Conservation (phyloP, 1,140 invertebrate species). For the Zaprionus ghesquierei region DNA sequence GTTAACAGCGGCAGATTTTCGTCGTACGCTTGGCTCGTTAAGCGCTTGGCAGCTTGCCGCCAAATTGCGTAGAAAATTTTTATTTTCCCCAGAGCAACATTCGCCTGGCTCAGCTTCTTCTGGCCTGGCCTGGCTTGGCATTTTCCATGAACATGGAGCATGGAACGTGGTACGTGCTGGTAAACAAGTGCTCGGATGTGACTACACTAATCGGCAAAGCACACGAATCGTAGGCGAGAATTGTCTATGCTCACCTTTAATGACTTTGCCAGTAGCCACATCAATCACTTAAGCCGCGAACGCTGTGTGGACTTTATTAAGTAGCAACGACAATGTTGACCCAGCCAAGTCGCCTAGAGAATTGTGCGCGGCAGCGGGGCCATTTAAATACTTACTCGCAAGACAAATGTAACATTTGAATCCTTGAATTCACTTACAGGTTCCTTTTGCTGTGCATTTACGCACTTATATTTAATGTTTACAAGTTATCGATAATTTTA, state of each 20-base stretch:
- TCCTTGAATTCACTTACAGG: neutral
- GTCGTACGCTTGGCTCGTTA: neutral
- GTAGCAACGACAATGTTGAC: neutral
- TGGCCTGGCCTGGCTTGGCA: slow-evolving; percentile 25
- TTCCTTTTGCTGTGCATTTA: neutral
- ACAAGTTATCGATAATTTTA: too few relatives aligned
- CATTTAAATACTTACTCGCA: neutral
- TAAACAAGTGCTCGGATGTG: neutral
- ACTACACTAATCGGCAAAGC: neutral
- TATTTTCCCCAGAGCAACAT: slow-evolving; percentile 67
- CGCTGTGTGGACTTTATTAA: neutral
- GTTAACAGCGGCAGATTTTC: slow-evolving; percentile 17
- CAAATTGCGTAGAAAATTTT: slow-evolving; percentile 76
- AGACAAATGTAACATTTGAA: neutral
- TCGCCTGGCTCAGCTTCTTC: slow-evolving; percentile 13
- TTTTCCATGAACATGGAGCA: neutral
- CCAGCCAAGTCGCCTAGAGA: slow-evolving; percentile 29
- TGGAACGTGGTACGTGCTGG: neutral
- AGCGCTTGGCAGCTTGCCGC: slow-evolving; percentile 21
- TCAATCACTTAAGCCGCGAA: neutral
- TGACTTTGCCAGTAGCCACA: neutral
- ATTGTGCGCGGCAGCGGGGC: neutral
- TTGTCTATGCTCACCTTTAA: neutral
- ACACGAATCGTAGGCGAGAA: neutral
- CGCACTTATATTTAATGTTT: too few relatives aligned